These are phyloP conservation scores for Theodoxus fluviatilis DNA, from an alignment of 2,888 invertebrate genomes.

Conservation along the genomic window DNA sequence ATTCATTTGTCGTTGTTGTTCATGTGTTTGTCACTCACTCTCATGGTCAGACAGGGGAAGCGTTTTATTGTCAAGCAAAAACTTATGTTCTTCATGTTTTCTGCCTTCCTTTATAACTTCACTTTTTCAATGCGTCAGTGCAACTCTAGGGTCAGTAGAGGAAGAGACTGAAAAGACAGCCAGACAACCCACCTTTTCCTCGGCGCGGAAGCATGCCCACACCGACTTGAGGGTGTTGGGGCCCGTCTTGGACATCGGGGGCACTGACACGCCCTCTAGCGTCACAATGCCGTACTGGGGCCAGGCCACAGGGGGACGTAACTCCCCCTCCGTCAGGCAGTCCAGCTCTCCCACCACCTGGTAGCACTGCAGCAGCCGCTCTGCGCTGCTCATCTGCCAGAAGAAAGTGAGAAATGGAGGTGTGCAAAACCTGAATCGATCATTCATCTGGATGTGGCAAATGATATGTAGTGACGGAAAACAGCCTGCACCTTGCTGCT, in stretches of 20 bases:
- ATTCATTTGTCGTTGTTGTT: no score
- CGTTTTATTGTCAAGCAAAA: no score
- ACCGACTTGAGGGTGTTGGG: constrained; percentile 39
- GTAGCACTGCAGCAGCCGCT: constrained; percentile 39
- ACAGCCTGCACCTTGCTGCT: neutral
- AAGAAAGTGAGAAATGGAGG: no score
- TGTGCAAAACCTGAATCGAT: no score
- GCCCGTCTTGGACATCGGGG: constrained; percentile 28
- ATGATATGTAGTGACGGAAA: neutral
- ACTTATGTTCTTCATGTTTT: no score
- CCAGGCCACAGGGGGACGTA: constrained; percentile 36
- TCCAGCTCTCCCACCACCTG: constrained; percentile 42
- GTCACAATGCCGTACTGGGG: constrained; percentile 53
- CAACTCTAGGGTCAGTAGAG: no score
- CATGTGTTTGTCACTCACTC: no score
- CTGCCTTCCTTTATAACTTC: no score
- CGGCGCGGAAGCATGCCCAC: constrained; percentile 48
- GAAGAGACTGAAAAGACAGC: neutral
- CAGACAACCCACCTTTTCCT: constrained; percentile 40
- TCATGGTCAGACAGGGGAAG: no score
- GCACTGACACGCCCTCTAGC: constrained; percentile 45
- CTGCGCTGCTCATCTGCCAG: constrained; percentile 42
- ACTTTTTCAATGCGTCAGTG: no score
- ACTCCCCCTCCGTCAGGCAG: constrained; percentile 29
- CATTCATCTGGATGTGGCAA: neutral